Percentiles rank a stretch among this genome's conserved stretches.
Conservation (phyloP, 2,888 invertebrate species). For the Philonicus albiceps region DNA sequence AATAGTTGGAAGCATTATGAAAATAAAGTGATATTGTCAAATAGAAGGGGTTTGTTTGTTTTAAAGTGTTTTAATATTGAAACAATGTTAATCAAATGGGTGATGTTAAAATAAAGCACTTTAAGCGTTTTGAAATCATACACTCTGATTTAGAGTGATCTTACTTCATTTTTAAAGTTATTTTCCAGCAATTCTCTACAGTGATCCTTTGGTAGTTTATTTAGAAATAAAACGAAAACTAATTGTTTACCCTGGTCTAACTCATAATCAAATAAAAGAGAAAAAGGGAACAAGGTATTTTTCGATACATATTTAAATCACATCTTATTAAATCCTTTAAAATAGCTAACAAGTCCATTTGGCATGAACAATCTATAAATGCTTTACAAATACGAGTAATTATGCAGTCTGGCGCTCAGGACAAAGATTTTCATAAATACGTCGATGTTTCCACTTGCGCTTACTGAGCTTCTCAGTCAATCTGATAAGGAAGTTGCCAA, state of each 20-base stretch:
- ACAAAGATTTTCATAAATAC: neutral
- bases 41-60: no score
- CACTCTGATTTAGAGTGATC: no score
- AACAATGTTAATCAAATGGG: no score
- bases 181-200: no score
- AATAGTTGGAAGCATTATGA: neutral
- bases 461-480: neutral
- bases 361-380: neutral
- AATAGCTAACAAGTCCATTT: neutral
- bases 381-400: neutral
- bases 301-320: neutral
- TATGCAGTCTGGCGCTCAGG: neutral
- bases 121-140: no score
- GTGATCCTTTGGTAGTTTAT: no score
- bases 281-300: neutral
- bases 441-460: neutral
- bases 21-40: neutral
- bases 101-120: no score
- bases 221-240: no score
- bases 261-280: no score
- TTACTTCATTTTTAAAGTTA: no score
- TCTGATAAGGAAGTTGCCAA: slow-evolving; percentile 18
- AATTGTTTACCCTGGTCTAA: no score
- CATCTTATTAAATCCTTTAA: neutral
- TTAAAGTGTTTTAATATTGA: no score